These are phyloP conservation scores for Pseudopodoces humilis DNA, from an alignment of 2,113 vertebrate species.

Conservation along the genomic window DNA sequence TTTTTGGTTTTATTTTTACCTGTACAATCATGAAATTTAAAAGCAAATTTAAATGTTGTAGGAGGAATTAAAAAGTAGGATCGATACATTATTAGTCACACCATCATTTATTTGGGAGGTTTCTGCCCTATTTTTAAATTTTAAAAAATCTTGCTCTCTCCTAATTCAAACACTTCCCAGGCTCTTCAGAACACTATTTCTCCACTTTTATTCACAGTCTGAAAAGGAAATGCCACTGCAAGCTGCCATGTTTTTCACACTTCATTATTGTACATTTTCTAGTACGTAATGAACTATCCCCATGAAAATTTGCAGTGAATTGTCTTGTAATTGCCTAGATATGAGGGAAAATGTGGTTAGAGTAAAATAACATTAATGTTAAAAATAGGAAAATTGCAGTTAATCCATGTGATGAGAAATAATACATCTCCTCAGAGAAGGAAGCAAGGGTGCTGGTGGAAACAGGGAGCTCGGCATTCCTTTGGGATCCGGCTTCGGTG, in stretches of 20 bases:
- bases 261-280: conserved; percentile 62
- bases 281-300: conserved; percentile 36
- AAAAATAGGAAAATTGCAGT: conserved; percentile 54
- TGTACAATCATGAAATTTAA: not conserved
- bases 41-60: not conserved
- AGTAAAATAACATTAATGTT: conserved; percentile 52
- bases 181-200: not conserved
- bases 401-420: conserved; percentile 30
- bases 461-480: not conserved
- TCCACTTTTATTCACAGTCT: not conserved
- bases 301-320: conserved; percentile 61
- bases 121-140: not conserved
- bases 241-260: conserved; percentile 54
- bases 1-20: not conserved
- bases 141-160: not conserved
- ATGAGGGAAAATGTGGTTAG: conserved; percentile 26
- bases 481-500: not conserved
- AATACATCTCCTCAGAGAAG: not conserved
- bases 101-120: not conserved
- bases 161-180: not conserved
- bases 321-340: conserved; percentile 59
- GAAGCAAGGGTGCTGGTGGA: not conserved
- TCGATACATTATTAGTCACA: not conserved
- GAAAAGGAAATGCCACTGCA: not conserved
- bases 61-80: not conserved